Percentiles rank a stretch among this genome's conserved stretches.
phyloP scores from a whole-genome alignment of 2,888 invertebrate species.

The Laspeyria flexula region DNA sequence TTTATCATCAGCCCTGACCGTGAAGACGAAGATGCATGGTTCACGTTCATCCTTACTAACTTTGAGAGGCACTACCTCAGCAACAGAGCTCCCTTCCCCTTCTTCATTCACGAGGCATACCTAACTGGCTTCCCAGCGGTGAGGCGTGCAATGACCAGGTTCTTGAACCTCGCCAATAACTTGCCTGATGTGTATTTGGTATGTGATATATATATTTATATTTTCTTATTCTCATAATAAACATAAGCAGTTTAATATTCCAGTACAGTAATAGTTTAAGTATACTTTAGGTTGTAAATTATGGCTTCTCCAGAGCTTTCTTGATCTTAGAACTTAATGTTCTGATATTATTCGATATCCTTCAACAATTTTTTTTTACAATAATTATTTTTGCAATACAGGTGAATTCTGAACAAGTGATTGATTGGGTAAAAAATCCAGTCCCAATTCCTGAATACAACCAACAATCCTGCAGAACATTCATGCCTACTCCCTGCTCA shows the following conservation, averaged over 20 bases:
- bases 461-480: neutral
- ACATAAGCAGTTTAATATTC: too few relatives aligned
- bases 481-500: neutral
- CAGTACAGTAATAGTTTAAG: too few relatives aligned
- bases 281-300: too few relatives aligned
- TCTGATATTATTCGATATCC: too few relatives aligned
- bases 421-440: constrained; percentile 87
- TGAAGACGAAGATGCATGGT: constrained; percentile 77
- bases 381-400: constrained; percentile 36
- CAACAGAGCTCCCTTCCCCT: constrained; percentile 89
- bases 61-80: constrained; percentile 88
- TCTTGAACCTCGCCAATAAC: constrained; percentile 83
- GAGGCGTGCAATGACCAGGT: constrained; percentile 81
- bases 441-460: constrained; percentile 54
- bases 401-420: constrained; percentile 77
- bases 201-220: constrained; percentile 13
- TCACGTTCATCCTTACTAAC: constrained; percentile 87
- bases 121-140: constrained; percentile 67
- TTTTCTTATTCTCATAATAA: too few relatives aligned
- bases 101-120: constrained; percentile 89
- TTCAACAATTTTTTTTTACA: too few relatives aligned
- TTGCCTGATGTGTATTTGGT: constrained; percentile 87
- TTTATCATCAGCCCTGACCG: constrained; percentile 49
- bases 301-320: too few relatives aligned
- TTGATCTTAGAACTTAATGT: too few relatives aligned